Conservation (phyloP, 1,140 invertebrate genomes). For the Leguminivora glycinivorella region DNA sequence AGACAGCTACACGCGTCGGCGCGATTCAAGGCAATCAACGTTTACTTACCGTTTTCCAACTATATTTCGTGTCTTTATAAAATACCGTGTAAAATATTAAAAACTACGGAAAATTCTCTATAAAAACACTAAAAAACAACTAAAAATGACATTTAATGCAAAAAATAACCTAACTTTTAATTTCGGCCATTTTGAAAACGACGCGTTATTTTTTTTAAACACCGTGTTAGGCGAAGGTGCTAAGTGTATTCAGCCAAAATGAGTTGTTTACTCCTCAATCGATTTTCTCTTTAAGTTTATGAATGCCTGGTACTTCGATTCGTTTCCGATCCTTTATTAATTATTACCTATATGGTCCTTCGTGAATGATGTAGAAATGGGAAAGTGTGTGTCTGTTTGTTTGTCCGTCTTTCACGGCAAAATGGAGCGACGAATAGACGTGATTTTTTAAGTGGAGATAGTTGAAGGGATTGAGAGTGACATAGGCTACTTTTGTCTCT, state of each 20-base stretch:
- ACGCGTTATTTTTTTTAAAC: conserved; percentile 12
- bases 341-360: background rate
- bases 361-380: background rate
- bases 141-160: background rate
- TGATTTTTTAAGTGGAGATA: too few species aligned
- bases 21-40: conserved; percentile 71
- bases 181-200: background rate
- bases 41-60: conserved; percentile 69
- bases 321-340: conserved; percentile 4
- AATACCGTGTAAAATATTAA: background rate
- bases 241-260: background rate
- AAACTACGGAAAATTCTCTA: background rate
- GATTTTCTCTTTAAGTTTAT: background rate
- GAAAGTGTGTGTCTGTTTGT: too few species aligned
- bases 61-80: conserved; percentile 44
- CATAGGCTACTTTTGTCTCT: too few species aligned
- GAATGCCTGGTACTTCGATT: conserved; percentile 4
- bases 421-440: too few species aligned
- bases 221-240: background rate
- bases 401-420: too few species aligned
- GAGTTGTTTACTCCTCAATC: background rate
- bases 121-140: background rate
- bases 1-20: conserved; percentile 41
- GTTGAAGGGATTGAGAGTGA: too few species aligned
- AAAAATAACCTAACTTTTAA: background rate